phyloP scores from a whole-genome alignment of 2,113 vertebrate species.

The Laterallus jamaicensis region DNA sequence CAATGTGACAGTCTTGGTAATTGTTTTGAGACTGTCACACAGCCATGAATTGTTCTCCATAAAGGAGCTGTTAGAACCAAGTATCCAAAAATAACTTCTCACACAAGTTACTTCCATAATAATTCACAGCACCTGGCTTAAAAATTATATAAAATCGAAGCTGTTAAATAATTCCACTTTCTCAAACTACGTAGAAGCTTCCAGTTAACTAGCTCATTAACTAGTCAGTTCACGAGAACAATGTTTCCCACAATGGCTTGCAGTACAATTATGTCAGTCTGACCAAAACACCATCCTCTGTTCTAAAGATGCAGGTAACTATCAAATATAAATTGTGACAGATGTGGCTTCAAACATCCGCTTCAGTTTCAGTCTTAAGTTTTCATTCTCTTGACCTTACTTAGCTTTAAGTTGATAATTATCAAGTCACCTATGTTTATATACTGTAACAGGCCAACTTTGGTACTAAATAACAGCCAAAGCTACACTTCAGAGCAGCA shows the following conservation, averaged over 20 bases:
- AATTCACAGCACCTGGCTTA: neutral
- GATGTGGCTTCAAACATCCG: neutral
- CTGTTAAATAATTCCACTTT: neutral
- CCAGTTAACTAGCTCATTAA: neutral
- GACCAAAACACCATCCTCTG: neutral
- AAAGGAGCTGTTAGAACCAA: neutral
- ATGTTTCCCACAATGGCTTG: neutral
- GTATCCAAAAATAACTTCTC: neutral
- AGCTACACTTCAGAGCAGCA: neutral
- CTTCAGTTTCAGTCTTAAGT: neutral
- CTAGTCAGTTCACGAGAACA: neutral
- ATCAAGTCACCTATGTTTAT: neutral
- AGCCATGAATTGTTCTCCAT: neutral
- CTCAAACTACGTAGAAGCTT: neutral
- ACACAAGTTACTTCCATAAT: neutral
- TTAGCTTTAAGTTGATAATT: neutral
- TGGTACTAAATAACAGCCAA: neutral
- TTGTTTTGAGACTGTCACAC: neutral
- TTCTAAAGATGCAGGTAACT: neutral
- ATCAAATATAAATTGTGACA: neutral
- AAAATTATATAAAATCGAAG: too few species aligned
- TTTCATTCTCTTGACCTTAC: neutral
- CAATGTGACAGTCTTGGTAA: rapidly evolving
- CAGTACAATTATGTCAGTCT: neutral
- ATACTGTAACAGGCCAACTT: neutral